Evolutionary conservation across 2,113 vertebrate genomes (phyloP), one percentile per base, ranked within the genome.

Genomic region (Corythoichthys intestinalis): DNA sequence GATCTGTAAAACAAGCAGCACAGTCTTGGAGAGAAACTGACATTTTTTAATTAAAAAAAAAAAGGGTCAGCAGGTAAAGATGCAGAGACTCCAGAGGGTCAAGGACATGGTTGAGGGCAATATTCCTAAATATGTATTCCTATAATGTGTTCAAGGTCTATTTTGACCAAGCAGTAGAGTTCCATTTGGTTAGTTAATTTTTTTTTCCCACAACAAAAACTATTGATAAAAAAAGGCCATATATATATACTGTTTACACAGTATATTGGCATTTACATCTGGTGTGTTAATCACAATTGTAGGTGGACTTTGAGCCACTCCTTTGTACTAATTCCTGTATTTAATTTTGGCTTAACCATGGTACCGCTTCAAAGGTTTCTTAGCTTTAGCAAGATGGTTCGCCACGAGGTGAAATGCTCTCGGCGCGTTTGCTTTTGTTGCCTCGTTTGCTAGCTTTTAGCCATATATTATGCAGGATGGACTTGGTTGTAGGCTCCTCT

Each of bases 1-100:
- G 86, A 92, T 92, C 91, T 91, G 91, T 90, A 92, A 92, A 91
- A 92, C 90, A 92, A 89, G 87, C 90, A 92, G 88, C 89, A 91
- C 90, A 92, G 88, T 90, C 90, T 90, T 88, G 91, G 87, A 92
- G 84, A 92, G 67, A 90, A 84, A 82, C 87, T 86, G 88, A 90
- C 85, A 90, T 85, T 91, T 86, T 87, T 20, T 12, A 46, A 62
- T 56, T 34, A 13, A 34, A 63, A 2, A 63, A 61, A 38, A 76
- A 90, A 90, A 87, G 75, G 87, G 74, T 80, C 81, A 90, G 86
- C 81, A 84, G 65, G 75, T 88, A 86, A 89, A 87, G 87, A 78
- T 84, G 88, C 84, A 90, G 85, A 81, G 56, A 79, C 78, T 87
- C 89, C 82, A 76, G 76, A 72, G 63, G 69, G 60, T 34, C 56